Evolutionary conservation across 1,140 invertebrate species (phyloP).

Genomic region (Phymorhynchus buccinoides): DNA sequence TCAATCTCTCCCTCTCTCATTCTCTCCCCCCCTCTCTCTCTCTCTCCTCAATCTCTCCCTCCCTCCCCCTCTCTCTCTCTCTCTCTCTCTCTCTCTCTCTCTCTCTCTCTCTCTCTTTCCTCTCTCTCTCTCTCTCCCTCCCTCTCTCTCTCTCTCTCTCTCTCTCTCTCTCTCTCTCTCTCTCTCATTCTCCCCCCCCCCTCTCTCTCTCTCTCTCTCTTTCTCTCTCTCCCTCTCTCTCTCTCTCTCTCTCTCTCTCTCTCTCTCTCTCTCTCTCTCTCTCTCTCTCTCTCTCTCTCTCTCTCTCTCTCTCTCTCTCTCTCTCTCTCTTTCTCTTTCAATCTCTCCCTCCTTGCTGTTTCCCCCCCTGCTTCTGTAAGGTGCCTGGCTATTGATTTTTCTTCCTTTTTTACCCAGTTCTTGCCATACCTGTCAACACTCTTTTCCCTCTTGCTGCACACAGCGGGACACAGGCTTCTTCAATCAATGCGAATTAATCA

Average conservation of each 20-base stretch:
- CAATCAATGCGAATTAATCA: not conserved
- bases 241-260: too few species aligned
- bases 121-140: too few species aligned
- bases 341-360: not conserved
- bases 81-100: too few species aligned
- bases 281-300: not conserved
- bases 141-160: too few species aligned
- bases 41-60: too few species aligned
- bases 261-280: too few species aligned
- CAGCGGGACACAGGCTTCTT: not conserved
- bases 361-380: not conserved
- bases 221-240: not conserved
- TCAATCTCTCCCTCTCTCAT: too few species aligned
- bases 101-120: too few species aligned
- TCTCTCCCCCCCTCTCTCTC: too few species aligned
- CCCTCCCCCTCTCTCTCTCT: too few species aligned
- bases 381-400: not conserved
- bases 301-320: not conserved
- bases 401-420: not conserved
- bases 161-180: too few species aligned
- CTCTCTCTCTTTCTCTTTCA: not conserved
- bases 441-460: not conserved
- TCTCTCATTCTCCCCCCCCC: too few species aligned
- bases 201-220: not conserved
- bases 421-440: constrained; percentile 2